Percentiles rank a stretch among this genome's conserved stretches.
These are phyloP conservation scores for Porites rus DNA, from an alignment of 92 coral and sea anemone species.

Conservation along the genomic window DNA sequence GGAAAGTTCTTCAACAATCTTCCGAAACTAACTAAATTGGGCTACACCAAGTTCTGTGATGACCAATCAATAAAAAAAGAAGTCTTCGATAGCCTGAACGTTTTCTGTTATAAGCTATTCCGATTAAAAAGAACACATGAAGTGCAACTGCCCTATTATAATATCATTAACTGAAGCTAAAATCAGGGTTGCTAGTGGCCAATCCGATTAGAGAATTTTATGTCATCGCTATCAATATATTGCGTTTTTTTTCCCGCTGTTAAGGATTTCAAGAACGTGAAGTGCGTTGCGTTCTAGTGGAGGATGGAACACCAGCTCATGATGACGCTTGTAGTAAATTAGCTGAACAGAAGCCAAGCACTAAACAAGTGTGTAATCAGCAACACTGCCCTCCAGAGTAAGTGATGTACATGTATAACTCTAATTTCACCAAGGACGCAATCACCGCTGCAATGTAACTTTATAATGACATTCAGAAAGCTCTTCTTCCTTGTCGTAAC, in stretches of 20 bases:
- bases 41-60: no score
- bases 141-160: no score
- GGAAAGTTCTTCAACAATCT: no score
- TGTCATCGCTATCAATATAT: neutral
- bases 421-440: neutral
- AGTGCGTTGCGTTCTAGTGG: slow-evolving; percentile 7
- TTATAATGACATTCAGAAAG: neutral
- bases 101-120: no score
- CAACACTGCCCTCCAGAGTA: slow-evolving; percentile 30
- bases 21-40: no score
- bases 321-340: neutral
- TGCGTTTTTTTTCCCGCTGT: neutral
- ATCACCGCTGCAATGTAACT: neutral
- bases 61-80: no score
- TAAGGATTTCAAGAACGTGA: slow-evolving; percentile 9
- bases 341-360: neutral
- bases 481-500: neutral
- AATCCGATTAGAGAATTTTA: no score
- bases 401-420: neutral
- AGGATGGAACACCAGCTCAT: slow-evolving; percentile 15
- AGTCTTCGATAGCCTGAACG: no score
- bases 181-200: no score
- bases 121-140: no score
- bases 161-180: no score
- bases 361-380: neutral